A percentile compares a stretch with the other conserved stretches of the same genome.
phyloP scores from a whole-genome alignment of 2,797 vertebrate species.

The Halcyon leucocephala region DNA sequence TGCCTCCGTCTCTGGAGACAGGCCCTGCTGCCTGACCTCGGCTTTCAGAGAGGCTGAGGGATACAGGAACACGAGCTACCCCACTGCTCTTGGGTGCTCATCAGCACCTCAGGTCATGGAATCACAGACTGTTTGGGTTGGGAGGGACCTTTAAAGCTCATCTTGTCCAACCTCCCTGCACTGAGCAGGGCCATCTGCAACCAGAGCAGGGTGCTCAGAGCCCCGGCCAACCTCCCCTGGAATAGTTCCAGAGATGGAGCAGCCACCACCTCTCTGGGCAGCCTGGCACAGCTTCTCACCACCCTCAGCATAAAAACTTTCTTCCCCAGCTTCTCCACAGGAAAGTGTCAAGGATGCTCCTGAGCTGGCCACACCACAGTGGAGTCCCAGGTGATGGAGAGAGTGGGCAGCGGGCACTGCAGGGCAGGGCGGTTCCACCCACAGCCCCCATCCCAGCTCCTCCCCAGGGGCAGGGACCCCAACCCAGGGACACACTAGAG shows the following conservation, averaged over 20 bases:
- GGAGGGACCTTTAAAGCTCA: neutral
- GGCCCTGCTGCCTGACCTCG: neutral
- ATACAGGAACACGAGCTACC: neutral
- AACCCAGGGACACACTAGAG: neutral
- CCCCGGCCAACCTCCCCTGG: neutral
- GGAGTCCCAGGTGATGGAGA: neutral
- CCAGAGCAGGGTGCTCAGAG: neutral
- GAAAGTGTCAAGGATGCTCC: neutral
- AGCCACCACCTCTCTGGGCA: neutral
- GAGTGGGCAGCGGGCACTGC: neutral
- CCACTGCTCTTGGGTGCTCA: accelerated
- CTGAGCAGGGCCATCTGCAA: neutral
- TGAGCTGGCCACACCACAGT: accelerated
- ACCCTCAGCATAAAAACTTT: neutral
- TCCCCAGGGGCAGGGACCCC: neutral
- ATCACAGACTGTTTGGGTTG: neutral
- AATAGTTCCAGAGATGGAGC: neutral
- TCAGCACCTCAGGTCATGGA: neutral
- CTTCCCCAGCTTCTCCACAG: neutral
- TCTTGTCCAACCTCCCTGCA: neutral
- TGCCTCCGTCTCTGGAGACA: neutral
- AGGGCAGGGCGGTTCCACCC: accelerated
- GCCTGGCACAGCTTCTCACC: neutral
- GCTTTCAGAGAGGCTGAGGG: neutral
- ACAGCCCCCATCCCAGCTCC: accelerated